Percentiles rank a stretch among this genome's conserved stretches.
Conservation (phyloP, 2,888 invertebrate species). For the Sipha maydis region DNA sequence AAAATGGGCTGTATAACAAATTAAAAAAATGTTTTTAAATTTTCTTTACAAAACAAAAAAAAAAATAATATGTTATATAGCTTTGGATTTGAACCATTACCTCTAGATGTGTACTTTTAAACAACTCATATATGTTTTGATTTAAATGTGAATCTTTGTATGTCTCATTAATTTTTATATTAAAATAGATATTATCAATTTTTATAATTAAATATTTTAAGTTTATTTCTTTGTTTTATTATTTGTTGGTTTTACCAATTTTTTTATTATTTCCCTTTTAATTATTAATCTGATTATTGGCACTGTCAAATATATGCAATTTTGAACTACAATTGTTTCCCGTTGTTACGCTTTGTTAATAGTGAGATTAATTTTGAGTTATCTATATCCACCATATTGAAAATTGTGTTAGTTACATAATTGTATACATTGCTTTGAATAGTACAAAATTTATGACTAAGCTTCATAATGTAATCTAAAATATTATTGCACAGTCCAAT, state of each 20-base stretch:
- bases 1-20: slow-evolving; percentile 37
- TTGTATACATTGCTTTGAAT: background rate
- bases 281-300: slow-evolving; percentile 28
- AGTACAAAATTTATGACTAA: background rate
- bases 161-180: slow-evolving; percentile 45
- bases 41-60: slow-evolving; percentile 16
- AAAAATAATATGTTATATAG: slow-evolving; percentile 3
- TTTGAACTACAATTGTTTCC: background rate
- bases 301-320: slow-evolving; percentile 38
- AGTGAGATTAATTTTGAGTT: slow-evolving; percentile 1
- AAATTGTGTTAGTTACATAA: background rate
- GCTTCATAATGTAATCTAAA: background rate
- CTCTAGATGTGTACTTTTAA: slow-evolving; percentile 26
- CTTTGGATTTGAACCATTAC: slow-evolving; percentile 31
- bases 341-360: background rate
- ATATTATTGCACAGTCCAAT: background rate
- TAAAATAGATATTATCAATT: slow-evolving; percentile 40
- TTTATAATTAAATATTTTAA: slow-evolving; percentile 43
- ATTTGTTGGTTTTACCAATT: slow-evolving; percentile 11
- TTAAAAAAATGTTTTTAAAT: slow-evolving; percentile 34
- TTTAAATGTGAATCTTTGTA: slow-evolving; percentile 33
- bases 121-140: slow-evolving; percentile 31
- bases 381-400: background rate
- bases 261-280: slow-evolving; percentile 22
- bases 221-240: slow-evolving; percentile 39